A percentile compares a stretch with the other conserved stretches of the same genome.
Evolutionary conservation across 2,888 invertebrate genomes (phyloP).

Genomic region (Coelopa pilipes): DNA sequence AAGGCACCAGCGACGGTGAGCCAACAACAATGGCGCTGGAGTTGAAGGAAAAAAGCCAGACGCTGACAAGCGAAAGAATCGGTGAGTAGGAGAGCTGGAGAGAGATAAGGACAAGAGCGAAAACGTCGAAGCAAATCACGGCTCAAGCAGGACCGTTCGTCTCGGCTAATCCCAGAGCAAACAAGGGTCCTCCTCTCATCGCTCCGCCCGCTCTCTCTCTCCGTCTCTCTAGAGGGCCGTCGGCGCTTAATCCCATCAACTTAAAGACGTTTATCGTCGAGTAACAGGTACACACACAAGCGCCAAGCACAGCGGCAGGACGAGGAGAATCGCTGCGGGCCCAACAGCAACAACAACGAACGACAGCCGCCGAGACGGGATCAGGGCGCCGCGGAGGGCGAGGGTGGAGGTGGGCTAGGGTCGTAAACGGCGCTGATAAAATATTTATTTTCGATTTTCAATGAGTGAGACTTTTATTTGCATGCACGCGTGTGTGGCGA

Average conservation of each 20-base stretch:
- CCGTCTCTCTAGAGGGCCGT: too few relatives aligned
- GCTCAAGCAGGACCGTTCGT: not conserved
- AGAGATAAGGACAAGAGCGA: not conserved
- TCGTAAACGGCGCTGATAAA: conserved; percentile 15
- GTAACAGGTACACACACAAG: conserved; percentile 44
- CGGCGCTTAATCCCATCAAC: conserved; percentile 45
- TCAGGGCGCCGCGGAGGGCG: not conserved
- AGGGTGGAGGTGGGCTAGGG: not conserved
- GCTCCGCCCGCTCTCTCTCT: too few relatives aligned
- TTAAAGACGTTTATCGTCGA: conserved; percentile 45
- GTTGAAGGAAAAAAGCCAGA: not conserved
- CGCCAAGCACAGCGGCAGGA: not conserved
- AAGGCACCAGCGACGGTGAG: not conserved
- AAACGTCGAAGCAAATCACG: not conserved
- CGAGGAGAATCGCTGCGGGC: not conserved
- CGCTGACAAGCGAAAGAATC: not conserved
- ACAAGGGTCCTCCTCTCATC: not conserved
- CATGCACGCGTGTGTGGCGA: not conserved
- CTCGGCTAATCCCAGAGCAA: conserved; percentile 31
- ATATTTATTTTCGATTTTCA: conserved; percentile 29
- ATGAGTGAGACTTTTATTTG: not conserved
- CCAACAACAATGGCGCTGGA: too few relatives aligned
- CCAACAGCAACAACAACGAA: conserved; percentile 5
- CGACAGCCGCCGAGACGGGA: not conserved
- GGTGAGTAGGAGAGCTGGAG: not conserved